Base-by-base conservation (phyloP, 23 tunicate genomes). In the Oikopleura vanhoeffeni region DNA sequence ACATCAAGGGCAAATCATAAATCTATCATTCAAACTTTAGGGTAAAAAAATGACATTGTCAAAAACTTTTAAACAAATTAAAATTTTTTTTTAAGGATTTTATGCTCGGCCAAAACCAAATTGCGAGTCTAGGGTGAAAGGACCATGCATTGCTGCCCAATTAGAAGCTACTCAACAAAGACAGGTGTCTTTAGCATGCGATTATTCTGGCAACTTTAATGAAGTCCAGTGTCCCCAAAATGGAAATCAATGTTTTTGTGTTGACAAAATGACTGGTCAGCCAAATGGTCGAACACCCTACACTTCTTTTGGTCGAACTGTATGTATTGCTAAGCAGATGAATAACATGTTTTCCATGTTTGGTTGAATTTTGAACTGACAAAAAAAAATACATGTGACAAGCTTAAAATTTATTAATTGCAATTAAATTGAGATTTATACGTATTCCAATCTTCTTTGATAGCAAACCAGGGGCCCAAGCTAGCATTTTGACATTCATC, bases 61-160 rank as follows among this genome's bases (percentile, higher is more conserved):
- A n/a, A n/a, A n/a, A n/a, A n/a, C n/a, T n/a, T n/a, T n/a, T n/a
- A 49, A 8, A 49, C 64, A 49, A 49, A 8, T 49, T 49, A 49
- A 30, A 71, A 30, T 71, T 71, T 30, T 2, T 18, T 18, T 30
- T 71, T 30, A 4, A 71, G 79, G 79, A 24, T 30, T 71, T 18
- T 24, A 18, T 4, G 79, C 79, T 4, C 79, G 79, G 35, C 34
- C 79, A 18, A 18, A 2, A 18, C 79, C 79, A 30, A 71, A 71
- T 32, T 71, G 79, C 38, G 79, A 71, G 38, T 33, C 79, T 32
- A 18, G 2, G 27, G 36, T 71, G 79, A 71, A 71, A 33, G 79
- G 79, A 2, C 79, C 79, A 32, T 71, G 79, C 35, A 71, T 71
- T 30, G 79, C 27, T 2, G 79, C 79, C 4, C 79, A 71, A 71